Conservation (phyloP, 2,797 vertebrate genomes). For the Ara ararauna region DNA sequence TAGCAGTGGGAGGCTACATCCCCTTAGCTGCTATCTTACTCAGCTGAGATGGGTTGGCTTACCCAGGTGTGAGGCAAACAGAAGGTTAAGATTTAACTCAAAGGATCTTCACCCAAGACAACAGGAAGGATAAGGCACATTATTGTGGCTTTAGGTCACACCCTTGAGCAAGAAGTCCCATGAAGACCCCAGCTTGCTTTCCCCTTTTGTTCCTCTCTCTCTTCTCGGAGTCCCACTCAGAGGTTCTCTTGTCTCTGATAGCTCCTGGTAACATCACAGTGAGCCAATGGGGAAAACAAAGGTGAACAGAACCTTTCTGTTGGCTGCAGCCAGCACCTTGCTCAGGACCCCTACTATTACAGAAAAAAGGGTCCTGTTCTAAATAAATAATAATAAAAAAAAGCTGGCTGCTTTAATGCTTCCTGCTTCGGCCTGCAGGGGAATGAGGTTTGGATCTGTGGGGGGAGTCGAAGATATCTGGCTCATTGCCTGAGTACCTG, state of each 20-base stretch:
- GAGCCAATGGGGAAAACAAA: neutral
- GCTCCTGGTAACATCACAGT: neutral
- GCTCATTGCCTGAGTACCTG: fast-evolving
- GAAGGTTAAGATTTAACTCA: neutral
- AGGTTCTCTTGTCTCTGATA: neutral
- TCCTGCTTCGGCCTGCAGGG: neutral
- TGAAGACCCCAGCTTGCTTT: neutral
- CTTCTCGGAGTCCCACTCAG: neutral
- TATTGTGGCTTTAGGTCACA: neutral
- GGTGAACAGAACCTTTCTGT: neutral
- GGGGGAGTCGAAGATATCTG: neutral
- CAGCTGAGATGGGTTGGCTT: neutral
- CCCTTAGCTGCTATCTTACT: neutral
- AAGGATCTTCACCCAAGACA: neutral
- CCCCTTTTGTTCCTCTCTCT: neutral
- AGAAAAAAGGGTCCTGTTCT: neutral
- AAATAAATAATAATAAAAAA: neutral
- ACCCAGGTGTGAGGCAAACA: neutral
- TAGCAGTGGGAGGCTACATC: neutral
- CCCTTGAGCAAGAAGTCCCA: neutral
- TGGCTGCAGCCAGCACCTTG: neutral
- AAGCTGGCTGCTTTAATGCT: neutral
- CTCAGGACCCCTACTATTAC: neutral
- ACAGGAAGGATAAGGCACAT: neutral
- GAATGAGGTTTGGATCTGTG: neutral